phyloP scores from a whole-genome alignment of 2,797 vertebrate genomes.

The Hozukius guyotensis region DNA sequence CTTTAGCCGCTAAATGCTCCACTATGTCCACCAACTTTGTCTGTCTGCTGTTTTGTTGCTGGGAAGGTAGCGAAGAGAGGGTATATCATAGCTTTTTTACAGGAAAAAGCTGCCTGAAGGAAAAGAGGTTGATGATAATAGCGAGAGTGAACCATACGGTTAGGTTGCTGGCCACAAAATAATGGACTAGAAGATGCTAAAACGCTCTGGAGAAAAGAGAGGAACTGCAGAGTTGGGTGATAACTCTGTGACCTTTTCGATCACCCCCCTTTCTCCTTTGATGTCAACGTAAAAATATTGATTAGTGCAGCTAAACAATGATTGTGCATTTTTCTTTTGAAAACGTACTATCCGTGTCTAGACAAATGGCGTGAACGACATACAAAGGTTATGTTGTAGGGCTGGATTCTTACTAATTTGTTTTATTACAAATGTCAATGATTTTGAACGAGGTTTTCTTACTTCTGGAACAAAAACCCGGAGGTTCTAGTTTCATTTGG shows the following conservation, averaged over 20 bases:
- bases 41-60: background rate
- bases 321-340: background rate
- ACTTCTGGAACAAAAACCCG: constrained; percentile 12
- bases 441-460: background rate
- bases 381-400: background rate
- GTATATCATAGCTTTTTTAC: background rate
- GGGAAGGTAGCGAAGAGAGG: background rate
- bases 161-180: background rate
- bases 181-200: background rate
- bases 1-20: background rate
- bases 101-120: background rate
- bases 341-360: background rate
- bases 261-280: background rate
- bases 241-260: background rate
- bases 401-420: background rate
- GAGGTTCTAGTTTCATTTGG: background rate
- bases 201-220: background rate
- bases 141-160: background rate
- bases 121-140: background rate
- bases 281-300: background rate
- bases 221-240: background rate
- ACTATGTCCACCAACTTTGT: background rate
- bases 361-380: background rate
- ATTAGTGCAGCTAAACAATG: background rate
- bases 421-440: background rate